Conservation (phyloP, 2,113 vertebrate species). For the Neofelis nebulosa region DNA sequence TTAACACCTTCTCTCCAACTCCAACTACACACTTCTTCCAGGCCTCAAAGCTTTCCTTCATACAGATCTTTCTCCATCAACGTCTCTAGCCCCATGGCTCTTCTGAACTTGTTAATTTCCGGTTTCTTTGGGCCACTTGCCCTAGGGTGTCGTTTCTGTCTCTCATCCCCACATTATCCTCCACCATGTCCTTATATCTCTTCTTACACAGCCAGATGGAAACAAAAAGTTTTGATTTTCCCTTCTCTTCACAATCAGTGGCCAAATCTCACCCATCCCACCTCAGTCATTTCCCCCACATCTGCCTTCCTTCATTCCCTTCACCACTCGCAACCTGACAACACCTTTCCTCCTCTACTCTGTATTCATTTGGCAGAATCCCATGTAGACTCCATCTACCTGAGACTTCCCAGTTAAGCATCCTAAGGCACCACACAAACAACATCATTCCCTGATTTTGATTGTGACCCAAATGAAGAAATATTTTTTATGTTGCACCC, state of each 20-base stretch:
- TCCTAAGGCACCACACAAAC: not conserved
- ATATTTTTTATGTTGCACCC: not conserved
- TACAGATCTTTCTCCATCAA: not conserved
- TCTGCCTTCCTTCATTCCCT: not conserved
- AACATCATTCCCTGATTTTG: not conserved
- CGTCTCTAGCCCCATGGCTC: not conserved
- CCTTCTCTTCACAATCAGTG: not conserved
- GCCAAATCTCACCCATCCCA: not conserved
- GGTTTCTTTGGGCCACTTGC: not conserved
- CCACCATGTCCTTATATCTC: not conserved
- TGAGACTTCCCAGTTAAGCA: not conserved
- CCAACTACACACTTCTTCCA: not conserved
- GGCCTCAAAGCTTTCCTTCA: not conserved
- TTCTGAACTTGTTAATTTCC: not conserved
- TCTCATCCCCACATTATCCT: not conserved
- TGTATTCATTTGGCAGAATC: not conserved
- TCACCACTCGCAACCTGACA: not conserved
- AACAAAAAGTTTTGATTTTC: not conserved
- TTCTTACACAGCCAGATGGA: not conserved
- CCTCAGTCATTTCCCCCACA: rapidly evolving
- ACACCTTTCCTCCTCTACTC: not conserved
- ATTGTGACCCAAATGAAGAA: not conserved
- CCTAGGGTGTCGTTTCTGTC: not conserved
- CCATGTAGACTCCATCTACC: not conserved
- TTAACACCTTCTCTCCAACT: not conserved